A percentile compares a stretch with the other conserved stretches of the same genome.
These are phyloP conservation scores for Aegotheles bennettii DNA, from an alignment of 2,113 vertebrate species.

Conservation along the genomic window DNA sequence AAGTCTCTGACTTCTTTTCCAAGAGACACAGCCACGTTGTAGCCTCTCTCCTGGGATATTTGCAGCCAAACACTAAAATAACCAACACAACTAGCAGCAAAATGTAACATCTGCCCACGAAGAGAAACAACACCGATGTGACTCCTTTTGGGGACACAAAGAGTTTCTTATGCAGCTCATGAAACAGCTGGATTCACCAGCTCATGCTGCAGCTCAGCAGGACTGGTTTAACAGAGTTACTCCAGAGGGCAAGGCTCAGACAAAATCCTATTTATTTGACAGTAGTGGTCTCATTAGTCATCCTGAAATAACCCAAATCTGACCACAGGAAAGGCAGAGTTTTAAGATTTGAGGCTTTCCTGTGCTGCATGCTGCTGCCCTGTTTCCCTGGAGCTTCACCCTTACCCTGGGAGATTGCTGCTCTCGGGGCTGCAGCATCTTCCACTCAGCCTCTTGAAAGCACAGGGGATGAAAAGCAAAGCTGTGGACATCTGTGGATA, in stretches of 20 bases:
- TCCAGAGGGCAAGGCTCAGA: not conserved
- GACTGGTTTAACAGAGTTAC: not conserved
- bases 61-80: not conserved
- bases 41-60: not conserved
- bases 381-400: not conserved
- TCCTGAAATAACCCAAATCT: not conserved
- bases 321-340: not conserved
- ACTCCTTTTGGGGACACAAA: not conserved
- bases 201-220: not conserved
- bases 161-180: not conserved
- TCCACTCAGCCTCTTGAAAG: not conserved
- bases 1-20: not conserved
- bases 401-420: not conserved
- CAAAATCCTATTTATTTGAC: not conserved
- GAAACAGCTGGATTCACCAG: not conserved
- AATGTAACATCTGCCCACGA: not conserved
- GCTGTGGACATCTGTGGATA: not conserved
- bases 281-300: not conserved
- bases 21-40: rapidly evolving
- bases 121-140: not conserved
- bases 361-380: not conserved
- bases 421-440: not conserved
- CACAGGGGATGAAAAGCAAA: not conserved
- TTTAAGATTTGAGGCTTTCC: not conserved
- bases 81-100: not conserved